Percentiles rank a stretch among this genome's conserved stretches.
phyloP scores from a whole-genome alignment of 2,797 vertebrate genomes.

The Coilia nasus region DNA sequence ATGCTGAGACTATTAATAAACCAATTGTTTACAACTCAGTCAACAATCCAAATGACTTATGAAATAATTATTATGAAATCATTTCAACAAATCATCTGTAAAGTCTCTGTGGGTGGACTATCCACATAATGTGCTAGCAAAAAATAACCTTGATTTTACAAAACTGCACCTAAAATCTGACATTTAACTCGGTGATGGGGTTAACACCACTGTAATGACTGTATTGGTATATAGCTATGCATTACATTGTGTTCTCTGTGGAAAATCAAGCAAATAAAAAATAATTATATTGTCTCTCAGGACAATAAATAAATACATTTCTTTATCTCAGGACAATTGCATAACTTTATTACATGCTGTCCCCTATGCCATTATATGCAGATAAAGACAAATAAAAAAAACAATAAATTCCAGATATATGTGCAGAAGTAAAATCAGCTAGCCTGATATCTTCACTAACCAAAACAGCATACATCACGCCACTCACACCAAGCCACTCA shows the following conservation, averaged over 20 bases:
- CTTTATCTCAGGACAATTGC: background rate
- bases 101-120: too few species aligned
- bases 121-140: too few species aligned
- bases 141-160: background rate
- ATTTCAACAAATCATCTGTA: too few species aligned
- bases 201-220: background rate
- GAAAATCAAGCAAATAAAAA: too few species aligned
- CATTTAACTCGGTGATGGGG: background rate
- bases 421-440: background rate
- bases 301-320: background rate
- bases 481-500: slow-evolving; percentile 15
- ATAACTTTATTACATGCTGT: background rate
- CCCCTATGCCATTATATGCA: background rate
- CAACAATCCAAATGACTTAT: too few species aligned
- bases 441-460: background rate
- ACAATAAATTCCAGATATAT: background rate
- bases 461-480: background rate
- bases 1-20: too few species aligned
- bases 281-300: too few species aligned
- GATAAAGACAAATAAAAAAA: background rate
- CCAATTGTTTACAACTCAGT: too few species aligned
- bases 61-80: too few species aligned
- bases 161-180: background rate
- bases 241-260: background rate
- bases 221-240: background rate